Evolutionary conservation across 2,113 vertebrate genomes (phyloP).

Genomic region (Microtus oregoni): DNA sequence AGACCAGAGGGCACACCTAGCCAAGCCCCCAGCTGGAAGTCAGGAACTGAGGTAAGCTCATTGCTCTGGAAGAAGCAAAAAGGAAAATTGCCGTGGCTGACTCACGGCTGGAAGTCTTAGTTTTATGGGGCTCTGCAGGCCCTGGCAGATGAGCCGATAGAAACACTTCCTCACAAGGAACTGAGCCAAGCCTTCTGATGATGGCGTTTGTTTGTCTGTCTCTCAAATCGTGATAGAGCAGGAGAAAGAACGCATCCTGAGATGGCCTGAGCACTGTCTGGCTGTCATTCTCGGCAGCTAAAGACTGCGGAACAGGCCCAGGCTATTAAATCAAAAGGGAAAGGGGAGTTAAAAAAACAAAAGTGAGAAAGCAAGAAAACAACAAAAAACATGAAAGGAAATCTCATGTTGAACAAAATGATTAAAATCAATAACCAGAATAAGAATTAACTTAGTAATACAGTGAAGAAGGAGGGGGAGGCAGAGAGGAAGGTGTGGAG

Average conservation of each 20-base stretch:
- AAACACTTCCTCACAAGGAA: neutral
- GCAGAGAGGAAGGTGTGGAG: too few relatives aligned
- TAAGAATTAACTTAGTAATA: neutral
- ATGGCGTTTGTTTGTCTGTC: constrained; percentile 4
- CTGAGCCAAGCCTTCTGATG: constrained; percentile 23
- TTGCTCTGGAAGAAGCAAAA: neutral
- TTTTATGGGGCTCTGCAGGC: constrained; percentile 13
- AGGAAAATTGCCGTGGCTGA: neutral
- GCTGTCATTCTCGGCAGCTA: neutral
- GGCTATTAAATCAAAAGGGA: neutral
- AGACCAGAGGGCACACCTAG: neutral
- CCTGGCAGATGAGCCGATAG: constrained; percentile 12
- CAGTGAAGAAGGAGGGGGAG: neutral
- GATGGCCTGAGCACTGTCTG: neutral
- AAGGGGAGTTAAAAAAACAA: neutral
- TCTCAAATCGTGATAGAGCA: constrained; percentile 27
- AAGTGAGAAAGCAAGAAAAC: neutral
- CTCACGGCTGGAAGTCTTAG: neutral
- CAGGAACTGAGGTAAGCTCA: neutral
- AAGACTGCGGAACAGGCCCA: neutral
- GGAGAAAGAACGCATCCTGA: neutral
- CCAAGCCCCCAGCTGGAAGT: neutral
- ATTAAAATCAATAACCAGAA: neutral
- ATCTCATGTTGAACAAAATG: constrained; percentile 2
- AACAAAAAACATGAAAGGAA: neutral